Conservation (phyloP, 2,888 invertebrate species). For the Philonicus albiceps region DNA sequence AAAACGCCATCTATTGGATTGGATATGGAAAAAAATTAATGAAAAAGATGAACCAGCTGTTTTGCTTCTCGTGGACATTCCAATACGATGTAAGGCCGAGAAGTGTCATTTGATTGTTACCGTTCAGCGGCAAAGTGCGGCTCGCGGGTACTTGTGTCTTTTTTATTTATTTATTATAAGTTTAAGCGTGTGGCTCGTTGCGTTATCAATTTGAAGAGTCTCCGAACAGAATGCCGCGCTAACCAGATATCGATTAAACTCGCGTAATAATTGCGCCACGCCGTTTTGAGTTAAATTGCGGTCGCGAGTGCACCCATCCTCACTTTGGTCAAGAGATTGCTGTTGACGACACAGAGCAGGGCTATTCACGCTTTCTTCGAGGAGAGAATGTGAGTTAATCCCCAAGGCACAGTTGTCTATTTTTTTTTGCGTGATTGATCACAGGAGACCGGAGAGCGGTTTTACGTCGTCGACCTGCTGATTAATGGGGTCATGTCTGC, state of each 20-base stretch:
- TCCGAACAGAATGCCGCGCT: background rate
- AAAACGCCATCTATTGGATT: background rate
- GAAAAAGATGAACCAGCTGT: background rate
- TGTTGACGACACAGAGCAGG: background rate
- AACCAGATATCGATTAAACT: background rate
- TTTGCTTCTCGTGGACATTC: background rate
- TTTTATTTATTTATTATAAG: background rate
- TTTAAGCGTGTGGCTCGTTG: background rate
- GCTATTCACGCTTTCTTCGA: background rate
- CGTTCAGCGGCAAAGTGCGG: background rate
- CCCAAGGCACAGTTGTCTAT: background rate
- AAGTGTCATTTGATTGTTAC: background rate
- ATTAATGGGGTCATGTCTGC: background rate
- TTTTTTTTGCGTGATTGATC: background rate
- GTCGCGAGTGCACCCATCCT: background rate
- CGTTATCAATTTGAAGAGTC: background rate
- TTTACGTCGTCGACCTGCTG: background rate
- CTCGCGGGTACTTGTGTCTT: background rate
- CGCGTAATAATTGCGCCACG: background rate
- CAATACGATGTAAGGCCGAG: background rate
- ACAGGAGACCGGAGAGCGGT: background rate
- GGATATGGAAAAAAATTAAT: background rate
- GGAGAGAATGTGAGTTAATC: background rate
- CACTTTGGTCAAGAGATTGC: background rate
- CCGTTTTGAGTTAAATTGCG: background rate